Evolutionary conservation across 2,888 invertebrate genomes (phyloP).

Genomic region (Clistopyga incitator): DNA sequence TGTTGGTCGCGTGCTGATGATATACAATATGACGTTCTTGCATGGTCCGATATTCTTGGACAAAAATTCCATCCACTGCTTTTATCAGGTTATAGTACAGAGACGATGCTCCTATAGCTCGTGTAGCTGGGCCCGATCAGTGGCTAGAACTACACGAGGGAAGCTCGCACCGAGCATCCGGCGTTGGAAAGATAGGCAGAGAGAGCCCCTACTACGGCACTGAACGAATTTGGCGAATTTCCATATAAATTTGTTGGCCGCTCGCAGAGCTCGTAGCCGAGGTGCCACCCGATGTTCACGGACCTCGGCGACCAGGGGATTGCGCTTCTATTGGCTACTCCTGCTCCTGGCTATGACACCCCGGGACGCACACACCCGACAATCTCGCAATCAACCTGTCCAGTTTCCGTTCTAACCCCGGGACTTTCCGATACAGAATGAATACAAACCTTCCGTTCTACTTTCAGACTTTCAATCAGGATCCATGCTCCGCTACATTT

Average conservation of each 20-base stretch:
- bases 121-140: slow-evolving; percentile 58
- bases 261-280: slow-evolving; percentile 30
- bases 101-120: not conserved
- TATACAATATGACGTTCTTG: not conserved
- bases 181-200: slow-evolving; percentile 35
- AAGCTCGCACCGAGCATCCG: slow-evolving; percentile 45
- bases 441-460: slow-evolving; percentile 11
- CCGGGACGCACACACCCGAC: slow-evolving; percentile 57
- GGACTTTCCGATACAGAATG: slow-evolving; percentile 9
- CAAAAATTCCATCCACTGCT: slow-evolving; percentile 24
- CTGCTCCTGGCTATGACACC: slow-evolving; percentile 63
- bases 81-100: slow-evolving; percentile 16
- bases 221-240: slow-evolving; percentile 83
- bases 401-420: slow-evolving; percentile 21
- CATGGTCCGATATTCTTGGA: slow-evolving; percentile 17
- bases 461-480: slow-evolving; percentile 10
- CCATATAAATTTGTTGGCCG: slow-evolving; percentile 83
- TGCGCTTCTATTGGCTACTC: slow-evolving; percentile 46
- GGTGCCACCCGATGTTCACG: slow-evolving; percentile 56
- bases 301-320: slow-evolving; percentile 71
- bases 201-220: slow-evolving; percentile 63
- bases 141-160: slow-evolving; percentile 33
- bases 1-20: not conserved
- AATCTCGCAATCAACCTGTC: slow-evolving; percentile 66
- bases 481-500: not conserved